Percentiles rank a stretch among this genome's conserved stretches.
Conservation (phyloP, 2,113 vertebrate species). For the Dipodomys stephensi region DNA sequence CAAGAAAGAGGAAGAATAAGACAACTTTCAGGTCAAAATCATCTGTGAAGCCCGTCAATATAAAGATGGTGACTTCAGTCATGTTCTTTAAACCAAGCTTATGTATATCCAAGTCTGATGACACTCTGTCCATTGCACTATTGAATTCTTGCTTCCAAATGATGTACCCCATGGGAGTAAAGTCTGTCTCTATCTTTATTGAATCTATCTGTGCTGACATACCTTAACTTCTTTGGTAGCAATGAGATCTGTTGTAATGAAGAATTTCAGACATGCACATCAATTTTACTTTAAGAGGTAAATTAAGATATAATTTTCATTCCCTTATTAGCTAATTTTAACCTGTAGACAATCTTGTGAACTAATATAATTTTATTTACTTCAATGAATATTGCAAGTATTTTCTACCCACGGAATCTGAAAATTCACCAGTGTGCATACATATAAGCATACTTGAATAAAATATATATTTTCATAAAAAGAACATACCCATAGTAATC, state of each 20-base stretch:
- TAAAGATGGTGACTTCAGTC: background rate
- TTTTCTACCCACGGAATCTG: background rate
- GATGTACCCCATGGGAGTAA: background rate
- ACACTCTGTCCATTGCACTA: background rate
- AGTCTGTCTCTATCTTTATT: no score
- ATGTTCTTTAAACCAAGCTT: background rate
- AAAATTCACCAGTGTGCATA: background rate
- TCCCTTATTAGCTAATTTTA: background rate
- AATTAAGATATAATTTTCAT: background rate
- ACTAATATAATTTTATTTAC: background rate
- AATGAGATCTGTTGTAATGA: accelerated
- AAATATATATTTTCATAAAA: background rate
- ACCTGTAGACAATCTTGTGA: background rate
- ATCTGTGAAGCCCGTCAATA: constrained; percentile 44
- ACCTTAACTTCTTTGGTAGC: background rate
- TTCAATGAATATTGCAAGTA: background rate
- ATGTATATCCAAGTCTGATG: background rate
- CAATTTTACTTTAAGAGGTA: background rate
- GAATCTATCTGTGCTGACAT: no score
- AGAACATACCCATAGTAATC: background rate
- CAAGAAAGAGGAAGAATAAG: constrained; percentile 34
- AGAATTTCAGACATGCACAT: background rate
- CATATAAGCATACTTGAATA: background rate
- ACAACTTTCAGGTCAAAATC: background rate
- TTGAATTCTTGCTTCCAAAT: no score